A percentile compares a stretch with the other conserved stretches of the same genome.
phyloP scores from a whole-genome alignment of 1,140 invertebrate species.

The Triops longicaudatus region DNA sequence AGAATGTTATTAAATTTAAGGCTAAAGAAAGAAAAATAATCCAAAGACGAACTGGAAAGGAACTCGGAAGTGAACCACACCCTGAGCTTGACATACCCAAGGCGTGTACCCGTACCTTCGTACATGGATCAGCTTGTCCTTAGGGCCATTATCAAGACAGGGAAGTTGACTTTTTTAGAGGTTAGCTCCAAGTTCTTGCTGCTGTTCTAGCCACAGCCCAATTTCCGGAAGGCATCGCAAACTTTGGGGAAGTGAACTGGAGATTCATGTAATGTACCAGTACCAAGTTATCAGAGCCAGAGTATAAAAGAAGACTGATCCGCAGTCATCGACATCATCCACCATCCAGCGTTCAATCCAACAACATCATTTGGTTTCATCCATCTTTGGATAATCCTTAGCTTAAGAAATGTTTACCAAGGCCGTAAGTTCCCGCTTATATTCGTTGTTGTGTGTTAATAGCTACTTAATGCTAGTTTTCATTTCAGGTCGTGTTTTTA shows the following conservation, averaged over 20 bases:
- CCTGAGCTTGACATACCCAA: neutral
- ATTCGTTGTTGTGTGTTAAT: slow-evolving; percentile 11
- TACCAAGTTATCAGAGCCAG: neutral
- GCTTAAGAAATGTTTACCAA: neutral
- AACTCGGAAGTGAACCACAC: neutral
- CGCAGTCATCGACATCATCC: slow-evolving; percentile 16
- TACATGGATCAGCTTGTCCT: neutral
- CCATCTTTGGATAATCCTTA: neutral
- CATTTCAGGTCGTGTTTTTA: slow-evolving; percentile 20
- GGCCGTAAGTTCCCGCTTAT: neutral
- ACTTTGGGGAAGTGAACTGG: neutral
- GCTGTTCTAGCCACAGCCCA: neutral
- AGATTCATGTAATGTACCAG: neutral
- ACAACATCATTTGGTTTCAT: neutral
- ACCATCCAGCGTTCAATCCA: neutral
- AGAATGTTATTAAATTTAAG: too few species aligned
- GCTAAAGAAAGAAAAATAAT: neutral
- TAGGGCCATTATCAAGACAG: neutral
- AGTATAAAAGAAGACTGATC: neutral
- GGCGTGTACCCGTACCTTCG: too few species aligned
- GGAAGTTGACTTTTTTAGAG: neutral
- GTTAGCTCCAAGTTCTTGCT: neutral
- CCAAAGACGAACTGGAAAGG: neutral
- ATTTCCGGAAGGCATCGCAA: neutral
- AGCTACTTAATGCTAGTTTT: neutral